Conservation (phyloP, 1,140 invertebrate genomes). For the Propsilocerus akamusi region DNA sequence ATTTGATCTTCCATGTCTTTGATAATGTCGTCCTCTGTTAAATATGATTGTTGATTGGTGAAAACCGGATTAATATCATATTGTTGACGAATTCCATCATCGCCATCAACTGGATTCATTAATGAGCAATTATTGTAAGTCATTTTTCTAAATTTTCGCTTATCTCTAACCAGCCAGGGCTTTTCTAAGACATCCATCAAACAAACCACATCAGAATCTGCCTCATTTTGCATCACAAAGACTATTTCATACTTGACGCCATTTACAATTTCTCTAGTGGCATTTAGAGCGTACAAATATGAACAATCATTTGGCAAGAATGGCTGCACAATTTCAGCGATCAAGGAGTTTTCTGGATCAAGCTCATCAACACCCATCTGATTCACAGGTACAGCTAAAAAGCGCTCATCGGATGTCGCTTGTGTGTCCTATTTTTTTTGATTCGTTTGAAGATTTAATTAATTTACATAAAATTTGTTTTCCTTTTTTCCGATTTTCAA, state of each 20-base stretch:
- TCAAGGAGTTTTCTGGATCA: neutral
- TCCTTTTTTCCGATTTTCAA: too few species aligned
- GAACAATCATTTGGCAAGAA: conserved; percentile 19
- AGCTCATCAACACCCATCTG: neutral
- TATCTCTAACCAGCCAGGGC: conserved; percentile 19
- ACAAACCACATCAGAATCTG: conserved; percentile 17
- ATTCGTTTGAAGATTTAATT: too few species aligned
- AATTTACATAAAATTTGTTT: too few species aligned
- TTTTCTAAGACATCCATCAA: conserved; percentile 20
- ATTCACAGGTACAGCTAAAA: conserved; percentile 1
- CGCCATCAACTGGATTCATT: neutral
- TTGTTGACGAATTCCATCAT: neutral
- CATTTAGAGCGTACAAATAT: conserved; percentile 20
- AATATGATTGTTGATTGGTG: neutral
- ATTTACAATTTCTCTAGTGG: conserved; percentile 20
- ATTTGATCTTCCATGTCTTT: neutral
- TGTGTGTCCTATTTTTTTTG: too few species aligned
- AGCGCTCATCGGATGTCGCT: neutral
- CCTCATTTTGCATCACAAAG: conserved; percentile 13
- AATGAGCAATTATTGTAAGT: neutral
- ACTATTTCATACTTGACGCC: conserved; percentile 21
- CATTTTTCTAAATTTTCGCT: neutral
- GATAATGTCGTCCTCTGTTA: neutral
- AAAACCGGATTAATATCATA: neutral
- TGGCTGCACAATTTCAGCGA: conserved; percentile 18